Percentiles rank a stretch among this genome's conserved stretches.
These are phyloP conservation scores for Tenualosa thibaudeaui DNA, from an alignment of 2,797 vertebrate genomes.

Conservation along the genomic window DNA sequence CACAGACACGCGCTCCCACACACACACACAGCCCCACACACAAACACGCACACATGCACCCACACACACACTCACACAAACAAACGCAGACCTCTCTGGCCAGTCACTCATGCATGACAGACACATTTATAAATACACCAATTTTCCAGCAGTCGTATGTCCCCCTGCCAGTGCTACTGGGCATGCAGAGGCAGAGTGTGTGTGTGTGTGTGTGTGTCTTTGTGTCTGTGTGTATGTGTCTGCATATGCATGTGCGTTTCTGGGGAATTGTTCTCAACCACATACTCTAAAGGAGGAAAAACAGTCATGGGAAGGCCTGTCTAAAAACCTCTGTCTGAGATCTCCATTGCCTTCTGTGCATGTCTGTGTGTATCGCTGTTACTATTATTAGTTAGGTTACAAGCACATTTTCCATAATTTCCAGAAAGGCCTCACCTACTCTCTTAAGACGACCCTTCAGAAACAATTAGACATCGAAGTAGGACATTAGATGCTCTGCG, in stretches of 20 bases:
- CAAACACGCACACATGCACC: not conserved
- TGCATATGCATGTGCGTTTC: slow-evolving; percentile 1
- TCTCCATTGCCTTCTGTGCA: not conserved
- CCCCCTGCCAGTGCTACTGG: not conserved
- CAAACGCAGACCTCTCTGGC: not conserved
- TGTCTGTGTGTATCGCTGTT: not conserved
- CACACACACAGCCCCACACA: not conserved
- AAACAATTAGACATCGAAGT: not conserved
- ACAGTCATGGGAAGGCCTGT: slow-evolving; percentile 33
- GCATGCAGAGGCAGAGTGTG: not conserved
- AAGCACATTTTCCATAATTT: not conserved
- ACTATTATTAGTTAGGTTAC: not conserved
- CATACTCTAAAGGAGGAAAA: slow-evolving; percentile 42
- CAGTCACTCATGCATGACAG: slow-evolving; percentile 15
- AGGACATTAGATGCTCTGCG: not conserved
- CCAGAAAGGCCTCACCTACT: not conserved
- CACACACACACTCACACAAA: not conserved
- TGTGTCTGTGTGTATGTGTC: slow-evolving; percentile 1
- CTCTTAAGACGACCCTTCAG: not conserved
- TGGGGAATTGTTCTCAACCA: slow-evolving; percentile 24
- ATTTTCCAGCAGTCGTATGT: slow-evolving; percentile 22
- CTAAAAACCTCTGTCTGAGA: slow-evolving; percentile 10
- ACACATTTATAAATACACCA: slow-evolving; percentile 25
- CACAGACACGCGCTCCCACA: not conserved
- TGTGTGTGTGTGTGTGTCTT: slow-evolving; percentile 1